These are phyloP conservation scores for Calliopum simillimum DNA, from an alignment of 2,888 invertebrate species.

Conservation along the genomic window DNA sequence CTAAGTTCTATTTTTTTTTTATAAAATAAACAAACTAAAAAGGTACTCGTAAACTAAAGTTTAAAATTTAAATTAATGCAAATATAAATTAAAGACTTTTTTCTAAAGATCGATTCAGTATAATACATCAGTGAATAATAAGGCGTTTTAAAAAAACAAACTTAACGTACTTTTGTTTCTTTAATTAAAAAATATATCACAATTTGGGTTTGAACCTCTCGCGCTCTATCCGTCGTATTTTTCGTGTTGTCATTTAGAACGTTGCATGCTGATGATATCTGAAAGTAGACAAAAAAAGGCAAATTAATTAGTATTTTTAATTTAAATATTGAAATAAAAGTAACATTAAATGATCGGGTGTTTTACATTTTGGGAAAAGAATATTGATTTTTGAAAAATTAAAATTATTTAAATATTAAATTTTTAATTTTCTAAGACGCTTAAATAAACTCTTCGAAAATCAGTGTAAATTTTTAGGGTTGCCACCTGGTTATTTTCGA, in stretches of 20 bases:
- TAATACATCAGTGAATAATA: background rate
- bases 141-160: background rate
- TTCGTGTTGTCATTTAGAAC: constrained; percentile 58
- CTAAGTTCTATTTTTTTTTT: background rate
- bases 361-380: too few species aligned
- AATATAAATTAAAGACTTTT: constrained; percentile 13
- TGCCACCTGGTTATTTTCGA: too few species aligned
- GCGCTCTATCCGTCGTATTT: constrained; percentile 44
- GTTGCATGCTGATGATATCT: constrained; percentile 57
- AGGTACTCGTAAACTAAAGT: too few species aligned
- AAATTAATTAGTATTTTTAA: constrained; percentile 14
- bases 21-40: too few species aligned
- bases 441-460: too few species aligned
- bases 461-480: too few species aligned
- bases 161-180: constrained; percentile 56
- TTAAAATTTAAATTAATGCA: too few species aligned
- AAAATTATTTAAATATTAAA: background rate
- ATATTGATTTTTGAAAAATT: too few species aligned
- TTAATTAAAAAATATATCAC: constrained; percentile 56
- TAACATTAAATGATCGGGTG: too few species aligned
- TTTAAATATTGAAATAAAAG: background rate
- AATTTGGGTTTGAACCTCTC: constrained; percentile 55
- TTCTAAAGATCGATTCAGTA: constrained; percentile 3
- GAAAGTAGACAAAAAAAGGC: constrained; percentile 43
- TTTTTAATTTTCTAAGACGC: background rate